Base-by-base conservation (phyloP, 2,113 vertebrate species). In the Echinops telfairi region DNA sequence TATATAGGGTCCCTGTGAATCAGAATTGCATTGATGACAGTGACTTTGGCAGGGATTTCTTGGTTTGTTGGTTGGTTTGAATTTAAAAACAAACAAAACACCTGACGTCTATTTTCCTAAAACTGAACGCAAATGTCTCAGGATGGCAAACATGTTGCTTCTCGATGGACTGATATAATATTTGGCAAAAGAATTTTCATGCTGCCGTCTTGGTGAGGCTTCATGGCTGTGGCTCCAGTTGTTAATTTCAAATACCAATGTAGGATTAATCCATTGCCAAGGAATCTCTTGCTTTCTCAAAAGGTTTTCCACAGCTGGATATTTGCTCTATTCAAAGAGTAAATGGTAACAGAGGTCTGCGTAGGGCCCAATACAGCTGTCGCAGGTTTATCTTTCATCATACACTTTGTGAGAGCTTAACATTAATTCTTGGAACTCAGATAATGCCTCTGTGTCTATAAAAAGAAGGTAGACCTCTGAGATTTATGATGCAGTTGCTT, bases 401-500 rank as follows among this genome's bases (percentile, higher is more conserved):
- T 86, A 84, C 79, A 86, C 64, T 95, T 97, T 97, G 97, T 97
- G 96, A 97, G 95, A 97, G 95, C 95, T 97, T 97, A 96, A 95
- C 97, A 89, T 94, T 95, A 96, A 95, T 97, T 95, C 27, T 47
- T 97, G 92, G 95, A 96, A 95, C 96, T 96, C 94, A 97, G 92
- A 92, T 97, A 88, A 96, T 98, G 93, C 91, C 88, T 94, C 94
- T 90, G 86, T 84, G 1, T 62, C 97, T 98, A 97, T 98, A 97
- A 97, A 97, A 98, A 97, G 97, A 96, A 97, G 85, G 91, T 94
- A 96, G 92, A 96, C 95, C 94, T 96, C 93, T 90, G 93, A 89
- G 96, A 97, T 97, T 97, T 97, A 97, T 96, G 95, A 96, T 93
- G 96, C 97, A 97, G 97, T 98, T 97, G 97, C 82, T 95, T 95